Evolutionary conservation across 1,140 invertebrate species (phyloP).

Genomic region (Drosophila orosa): DNA sequence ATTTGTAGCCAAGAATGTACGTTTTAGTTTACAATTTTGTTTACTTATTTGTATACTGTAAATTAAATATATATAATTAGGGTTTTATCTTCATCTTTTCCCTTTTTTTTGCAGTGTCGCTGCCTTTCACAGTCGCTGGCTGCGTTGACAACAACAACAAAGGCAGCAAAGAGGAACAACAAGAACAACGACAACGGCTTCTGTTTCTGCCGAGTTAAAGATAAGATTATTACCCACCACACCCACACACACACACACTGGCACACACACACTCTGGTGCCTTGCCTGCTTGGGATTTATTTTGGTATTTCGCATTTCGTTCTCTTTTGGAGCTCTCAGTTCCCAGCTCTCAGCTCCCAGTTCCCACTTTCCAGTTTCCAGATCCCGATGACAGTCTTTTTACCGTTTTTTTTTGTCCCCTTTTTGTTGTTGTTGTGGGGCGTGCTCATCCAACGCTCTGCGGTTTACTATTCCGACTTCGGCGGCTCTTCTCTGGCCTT

Average conservation of each 20-base stretch:
- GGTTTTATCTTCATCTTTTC: background rate
- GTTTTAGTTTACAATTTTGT: no score
- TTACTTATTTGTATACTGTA: no score
- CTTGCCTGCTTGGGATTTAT: conserved; percentile 65
- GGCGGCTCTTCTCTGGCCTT: conserved; percentile 14
- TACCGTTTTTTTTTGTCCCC: background rate
- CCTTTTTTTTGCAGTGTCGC: conserved; percentile 16
- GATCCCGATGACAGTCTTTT: conserved; percentile 18
- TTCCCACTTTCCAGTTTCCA: background rate
- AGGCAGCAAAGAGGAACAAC: conserved; percentile 10
- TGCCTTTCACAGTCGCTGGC: conserved; percentile 71
- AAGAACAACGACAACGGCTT: conserved; percentile 64
- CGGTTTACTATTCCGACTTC: conserved; percentile 60
- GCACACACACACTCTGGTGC: background rate
- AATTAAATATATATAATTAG: no score
- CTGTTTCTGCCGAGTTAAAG: conserved; percentile 80
- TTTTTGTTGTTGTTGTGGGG: background rate
- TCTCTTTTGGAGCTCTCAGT: conserved; percentile 24
- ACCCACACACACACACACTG: conserved; percentile 24
- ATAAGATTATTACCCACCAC: conserved; percentile 75
- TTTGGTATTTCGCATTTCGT: conserved; percentile 63
- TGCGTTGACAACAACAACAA: conserved; percentile 48
- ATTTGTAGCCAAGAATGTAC: no score
- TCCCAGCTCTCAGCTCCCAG: conserved; percentile 2
- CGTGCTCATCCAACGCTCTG: conserved; percentile 43